Conservation (phyloP, 1,140 invertebrate genomes). For the Tetramorium alpestre region DNA sequence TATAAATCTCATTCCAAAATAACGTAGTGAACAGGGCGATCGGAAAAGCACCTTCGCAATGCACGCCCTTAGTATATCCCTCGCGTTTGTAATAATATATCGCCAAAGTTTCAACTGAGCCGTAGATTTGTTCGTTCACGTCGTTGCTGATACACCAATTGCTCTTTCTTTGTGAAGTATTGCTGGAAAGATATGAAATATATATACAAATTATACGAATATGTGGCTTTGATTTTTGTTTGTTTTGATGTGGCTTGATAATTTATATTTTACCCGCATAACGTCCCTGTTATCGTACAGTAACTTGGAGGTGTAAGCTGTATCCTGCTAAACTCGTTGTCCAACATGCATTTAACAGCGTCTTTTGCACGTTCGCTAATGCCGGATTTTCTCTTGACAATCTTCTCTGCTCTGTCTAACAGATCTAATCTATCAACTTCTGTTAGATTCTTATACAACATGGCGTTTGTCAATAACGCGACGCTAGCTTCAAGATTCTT, state of each 20-base stretch:
- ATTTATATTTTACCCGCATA: conserved; percentile 68
- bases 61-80: conserved; percentile 84
- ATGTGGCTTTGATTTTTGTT: not conserved
- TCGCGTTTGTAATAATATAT: conserved; percentile 73
- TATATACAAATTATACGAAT: not conserved
- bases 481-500: conserved; percentile 77
- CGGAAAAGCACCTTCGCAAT: conserved; percentile 90
- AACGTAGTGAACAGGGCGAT: conserved; percentile 89
- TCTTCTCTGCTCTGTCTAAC: conserved; percentile 72
- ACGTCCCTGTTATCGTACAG: conserved; percentile 63
- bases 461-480: conserved; percentile 67
- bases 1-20: conserved; percentile 93
- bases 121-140: conserved; percentile 65
- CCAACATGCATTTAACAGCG: conserved; percentile 4
- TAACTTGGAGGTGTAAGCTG: not conserved
- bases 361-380: conserved; percentile 37
- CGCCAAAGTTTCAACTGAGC: conserved; percentile 79
- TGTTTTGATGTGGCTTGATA: no score
- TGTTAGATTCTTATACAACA: conserved; percentile 68
- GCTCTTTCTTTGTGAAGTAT: conserved; percentile 71
- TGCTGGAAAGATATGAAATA: conserved; percentile 63
- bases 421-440: conserved; percentile 70
- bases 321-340: not conserved
- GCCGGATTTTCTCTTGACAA: conserved; percentile 69
- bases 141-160: conserved; percentile 72